A percentile compares a stretch with the other conserved stretches of the same genome.
Evolutionary conservation across 2,797 vertebrate genomes (phyloP).

Genomic region (Yasuhikotakia modesta): DNA sequence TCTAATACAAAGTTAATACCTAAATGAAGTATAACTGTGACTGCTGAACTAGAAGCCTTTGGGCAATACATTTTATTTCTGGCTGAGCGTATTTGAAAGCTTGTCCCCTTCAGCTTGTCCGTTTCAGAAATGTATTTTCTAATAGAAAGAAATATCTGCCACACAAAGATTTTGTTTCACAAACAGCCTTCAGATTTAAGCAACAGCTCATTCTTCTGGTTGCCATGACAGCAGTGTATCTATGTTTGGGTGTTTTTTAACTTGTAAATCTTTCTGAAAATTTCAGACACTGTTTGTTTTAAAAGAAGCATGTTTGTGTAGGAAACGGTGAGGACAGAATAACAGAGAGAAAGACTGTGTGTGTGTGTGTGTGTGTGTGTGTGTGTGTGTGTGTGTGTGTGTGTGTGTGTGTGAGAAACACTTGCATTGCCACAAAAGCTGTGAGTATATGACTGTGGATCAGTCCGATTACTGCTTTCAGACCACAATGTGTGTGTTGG

Average conservation of each 20-base stretch:
- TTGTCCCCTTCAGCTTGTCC: not conserved
- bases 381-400: not conserved
- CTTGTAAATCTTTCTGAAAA: not conserved
- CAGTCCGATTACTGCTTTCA: not conserved
- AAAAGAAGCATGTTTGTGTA: not conserved
- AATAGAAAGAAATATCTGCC: not conserved
- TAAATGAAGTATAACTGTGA: not conserved
- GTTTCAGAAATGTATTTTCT: not conserved
- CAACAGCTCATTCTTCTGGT: not conserved
- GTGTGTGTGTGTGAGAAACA: not conserved
- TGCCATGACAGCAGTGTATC: not conserved
- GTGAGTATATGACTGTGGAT: not conserved
- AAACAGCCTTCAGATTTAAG: slow-evolving; percentile 20
- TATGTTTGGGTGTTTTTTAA: slow-evolving; percentile 7
- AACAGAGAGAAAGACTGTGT: not conserved
- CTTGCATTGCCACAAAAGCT: not conserved
- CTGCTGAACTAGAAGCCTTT: not conserved
- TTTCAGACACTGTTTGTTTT: not conserved
- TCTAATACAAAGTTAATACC: not conserved
- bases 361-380: no score
- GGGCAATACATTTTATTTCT: not conserved
- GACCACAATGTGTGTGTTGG: slow-evolving; percentile 2
- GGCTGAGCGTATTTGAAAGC: not conserved
- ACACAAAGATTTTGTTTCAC: not conserved
- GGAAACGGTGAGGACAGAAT: no score